These are phyloP conservation scores for Drosophila teissieri DNA, from an alignment of 1,140 invertebrate species.

Conservation along the genomic window DNA sequence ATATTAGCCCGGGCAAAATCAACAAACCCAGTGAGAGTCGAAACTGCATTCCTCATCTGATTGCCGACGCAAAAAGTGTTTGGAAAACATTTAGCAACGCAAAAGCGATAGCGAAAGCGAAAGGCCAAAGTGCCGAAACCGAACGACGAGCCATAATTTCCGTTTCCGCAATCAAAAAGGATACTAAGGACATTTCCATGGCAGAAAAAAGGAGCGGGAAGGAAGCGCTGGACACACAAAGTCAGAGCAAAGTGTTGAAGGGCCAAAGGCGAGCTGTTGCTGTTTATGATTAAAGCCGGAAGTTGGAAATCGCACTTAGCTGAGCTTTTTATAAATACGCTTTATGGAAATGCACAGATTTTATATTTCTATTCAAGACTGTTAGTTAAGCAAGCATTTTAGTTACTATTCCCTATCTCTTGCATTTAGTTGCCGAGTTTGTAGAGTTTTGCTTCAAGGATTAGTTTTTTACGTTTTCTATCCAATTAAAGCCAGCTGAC, in stretches of 20 bases:
- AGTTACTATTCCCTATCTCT: not conserved
- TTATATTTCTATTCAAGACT: not conserved
- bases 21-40: conserved; percentile 43
- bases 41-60: conserved; percentile 51
- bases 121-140: conserved; percentile 3
- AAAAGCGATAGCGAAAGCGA: not conserved
- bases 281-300: not conserved
- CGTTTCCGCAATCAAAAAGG: conserved; percentile 66
- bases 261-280: not conserved
- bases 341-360: not conserved
- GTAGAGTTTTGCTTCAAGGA: no score
- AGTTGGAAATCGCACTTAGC: not conserved
- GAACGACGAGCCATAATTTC: conserved; percentile 54
- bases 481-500: conserved; percentile 6
- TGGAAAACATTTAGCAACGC: conserved; percentile 39
- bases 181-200: conserved; percentile 36
- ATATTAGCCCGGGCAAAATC: conserved; percentile 61
- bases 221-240: not conserved
- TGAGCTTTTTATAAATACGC: not conserved
- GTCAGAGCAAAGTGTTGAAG: conserved; percentile 13
- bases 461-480: not conserved
- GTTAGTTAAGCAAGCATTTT: no score
- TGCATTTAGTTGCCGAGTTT: no score
- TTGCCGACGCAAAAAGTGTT: conserved; percentile 32
- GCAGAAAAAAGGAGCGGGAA: not conserved